Conservation (phyloP, 2,888 invertebrate genomes). For the Leptopterna dolabrata region DNA sequence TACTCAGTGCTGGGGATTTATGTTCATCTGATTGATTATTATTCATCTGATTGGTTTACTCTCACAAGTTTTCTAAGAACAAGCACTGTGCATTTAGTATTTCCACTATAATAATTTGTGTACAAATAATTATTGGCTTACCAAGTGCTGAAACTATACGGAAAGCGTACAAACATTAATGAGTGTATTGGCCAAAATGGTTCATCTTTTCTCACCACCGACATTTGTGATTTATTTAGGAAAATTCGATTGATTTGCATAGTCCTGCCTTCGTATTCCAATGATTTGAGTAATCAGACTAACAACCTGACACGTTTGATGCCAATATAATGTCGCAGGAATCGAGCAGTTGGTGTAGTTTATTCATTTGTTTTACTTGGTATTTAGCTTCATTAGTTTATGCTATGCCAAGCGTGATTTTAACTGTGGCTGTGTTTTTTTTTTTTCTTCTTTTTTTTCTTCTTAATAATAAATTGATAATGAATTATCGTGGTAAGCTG, state of each 20-base stretch:
- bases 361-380: neutral
- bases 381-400: no score
- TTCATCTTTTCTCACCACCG: no score
- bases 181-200: neutral
- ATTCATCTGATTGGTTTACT: no score
- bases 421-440: neutral
- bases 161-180: neutral
- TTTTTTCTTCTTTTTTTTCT: neutral
- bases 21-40: no score
- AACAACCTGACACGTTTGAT: neutral
- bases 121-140: no score
- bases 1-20: no score
- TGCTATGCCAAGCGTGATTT: neutral
- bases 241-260: neutral
- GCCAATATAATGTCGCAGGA: neutral
- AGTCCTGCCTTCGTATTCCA: neutral
- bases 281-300: neutral
- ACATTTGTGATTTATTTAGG: neutral
- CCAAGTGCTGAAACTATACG: neutral
- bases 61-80: no score
- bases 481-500: no score
- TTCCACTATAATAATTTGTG: no score
- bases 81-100: no score
- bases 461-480: no score
- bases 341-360: neutral